Conservation (phyloP, 2,113 vertebrate species). For the Myrmophylax atrothorax region DNA sequence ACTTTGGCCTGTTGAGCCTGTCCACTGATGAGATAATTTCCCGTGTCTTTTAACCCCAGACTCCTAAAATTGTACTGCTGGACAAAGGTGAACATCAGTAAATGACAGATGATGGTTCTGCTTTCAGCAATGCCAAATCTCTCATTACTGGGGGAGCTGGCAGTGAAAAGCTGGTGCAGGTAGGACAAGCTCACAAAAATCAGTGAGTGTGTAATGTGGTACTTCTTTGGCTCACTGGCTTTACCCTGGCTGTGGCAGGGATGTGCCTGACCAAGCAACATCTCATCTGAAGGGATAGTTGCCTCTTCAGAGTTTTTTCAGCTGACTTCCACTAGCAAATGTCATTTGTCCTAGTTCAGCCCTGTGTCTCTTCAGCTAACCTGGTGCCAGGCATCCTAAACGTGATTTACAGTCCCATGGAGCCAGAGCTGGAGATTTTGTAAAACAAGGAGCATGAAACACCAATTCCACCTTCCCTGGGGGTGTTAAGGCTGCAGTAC, state of each 20-base stretch:
- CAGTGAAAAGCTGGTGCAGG: not conserved
- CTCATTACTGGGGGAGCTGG: not conserved
- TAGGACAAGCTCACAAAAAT: not conserved
- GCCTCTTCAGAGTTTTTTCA: not conserved
- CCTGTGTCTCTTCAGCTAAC: not conserved
- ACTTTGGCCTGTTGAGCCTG: not conserved
- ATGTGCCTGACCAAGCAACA: not conserved
- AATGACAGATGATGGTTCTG: not conserved
- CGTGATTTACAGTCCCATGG: not conserved
- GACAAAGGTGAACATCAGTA: not conserved
- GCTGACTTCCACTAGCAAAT: not conserved
- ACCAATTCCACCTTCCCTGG: too few relatives aligned
- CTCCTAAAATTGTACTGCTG: not conserved
- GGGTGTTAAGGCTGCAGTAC: not conserved
- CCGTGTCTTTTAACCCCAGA: not conserved
- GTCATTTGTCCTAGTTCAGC: not conserved
- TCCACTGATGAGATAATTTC: not conserved
- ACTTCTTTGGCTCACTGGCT: not conserved
- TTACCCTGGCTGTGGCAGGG: not conserved
- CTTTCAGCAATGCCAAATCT: not conserved
- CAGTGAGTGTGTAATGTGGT: not conserved
- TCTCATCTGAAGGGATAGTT: not conserved
- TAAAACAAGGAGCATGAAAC: not conserved
- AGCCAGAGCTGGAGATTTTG: not conserved
- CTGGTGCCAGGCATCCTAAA: not conserved